A percentile compares a stretch with the other conserved stretches of the same genome.
These are phyloP conservation scores for Enteromius mattozi DNA, from an alignment of 2,797 vertebrate genomes.

Conservation along the genomic window DNA sequence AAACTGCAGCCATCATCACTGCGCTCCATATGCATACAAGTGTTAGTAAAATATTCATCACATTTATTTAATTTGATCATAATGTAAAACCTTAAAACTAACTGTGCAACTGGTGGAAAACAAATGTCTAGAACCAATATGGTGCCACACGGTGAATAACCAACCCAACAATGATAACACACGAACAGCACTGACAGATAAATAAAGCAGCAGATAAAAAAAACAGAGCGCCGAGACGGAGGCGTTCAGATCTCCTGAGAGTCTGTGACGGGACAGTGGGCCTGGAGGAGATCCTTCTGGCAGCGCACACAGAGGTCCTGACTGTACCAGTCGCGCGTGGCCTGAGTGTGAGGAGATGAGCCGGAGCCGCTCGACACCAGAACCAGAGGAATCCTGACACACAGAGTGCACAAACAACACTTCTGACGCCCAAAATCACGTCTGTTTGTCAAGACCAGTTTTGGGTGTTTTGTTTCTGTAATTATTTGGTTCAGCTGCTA, in stretches of 20 bases:
- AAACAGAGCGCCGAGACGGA: background rate
- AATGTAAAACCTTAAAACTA: slow-evolving; percentile 13
- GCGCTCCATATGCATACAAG: background rate
- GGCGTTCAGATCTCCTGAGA: slow-evolving; percentile 60
- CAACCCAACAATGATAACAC: background rate
- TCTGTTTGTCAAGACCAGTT: too few relatives aligned
- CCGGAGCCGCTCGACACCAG: slow-evolving; percentile 31
- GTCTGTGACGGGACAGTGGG: slow-evolving; percentile 21
- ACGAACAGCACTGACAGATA: background rate
- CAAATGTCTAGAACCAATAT: background rate
- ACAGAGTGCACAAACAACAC: background rate
- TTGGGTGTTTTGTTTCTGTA: background rate
- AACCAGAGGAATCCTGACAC: slow-evolving; percentile 64
- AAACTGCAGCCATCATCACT: background rate
- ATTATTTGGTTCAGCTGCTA: background rate
- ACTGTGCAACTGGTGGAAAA: slow-evolving; percentile 15
- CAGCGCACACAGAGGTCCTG: slow-evolving; percentile 64
- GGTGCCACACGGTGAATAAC: background rate
- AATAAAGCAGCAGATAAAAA: background rate
- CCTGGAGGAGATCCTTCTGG: slow-evolving; percentile 54
- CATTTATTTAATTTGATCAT: slow-evolving; percentile 23
- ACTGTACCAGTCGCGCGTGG: slow-evolving; percentile 66
- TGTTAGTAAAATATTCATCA: background rate
- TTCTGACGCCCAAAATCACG: background rate
- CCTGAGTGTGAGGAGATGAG: slow-evolving; percentile 50